Evolutionary conservation across 92 coral and sea anemone genomes (phyloP).

Genomic region (Parazoanthus atlanticus): DNA sequence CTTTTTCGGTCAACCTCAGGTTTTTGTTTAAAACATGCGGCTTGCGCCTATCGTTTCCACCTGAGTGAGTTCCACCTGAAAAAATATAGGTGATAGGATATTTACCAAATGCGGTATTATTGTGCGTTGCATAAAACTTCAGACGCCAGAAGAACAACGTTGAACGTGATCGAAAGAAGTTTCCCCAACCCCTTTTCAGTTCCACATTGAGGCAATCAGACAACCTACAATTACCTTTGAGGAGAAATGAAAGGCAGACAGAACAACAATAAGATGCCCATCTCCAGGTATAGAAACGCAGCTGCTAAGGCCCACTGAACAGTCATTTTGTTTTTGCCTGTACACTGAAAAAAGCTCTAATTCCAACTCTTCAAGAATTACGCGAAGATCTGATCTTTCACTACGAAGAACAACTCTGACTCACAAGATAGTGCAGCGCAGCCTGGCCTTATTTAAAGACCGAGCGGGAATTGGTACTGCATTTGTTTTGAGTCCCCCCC

Average conservation of each 20-base stretch:
- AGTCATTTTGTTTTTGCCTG: slow-evolving; percentile 64
- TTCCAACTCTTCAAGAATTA: background rate
- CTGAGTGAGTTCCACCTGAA: slow-evolving; percentile 87
- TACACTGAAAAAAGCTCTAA: background rate
- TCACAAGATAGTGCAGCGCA: background rate
- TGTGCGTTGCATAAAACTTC: too few species aligned
- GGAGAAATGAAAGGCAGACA: slow-evolving; percentile 93
- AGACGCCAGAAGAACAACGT: too few species aligned
- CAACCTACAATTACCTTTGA: slow-evolving; percentile 63
- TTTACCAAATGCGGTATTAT: background rate
- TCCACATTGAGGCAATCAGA: background rate
- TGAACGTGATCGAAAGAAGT: too few species aligned
- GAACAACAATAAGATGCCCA: slow-evolving; percentile 80
- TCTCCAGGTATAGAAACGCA: slow-evolving; percentile 86
- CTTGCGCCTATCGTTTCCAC: too few species aligned
- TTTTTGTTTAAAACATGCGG: too few species aligned
- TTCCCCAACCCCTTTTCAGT: too few species aligned
- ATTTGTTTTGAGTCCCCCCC: too few species aligned
- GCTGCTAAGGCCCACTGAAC: slow-evolving; percentile 98
- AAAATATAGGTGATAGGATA: background rate
- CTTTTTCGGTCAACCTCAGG: too few species aligned
- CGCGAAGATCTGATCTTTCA: background rate
- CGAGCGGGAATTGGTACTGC: too few species aligned
- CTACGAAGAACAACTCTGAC: background rate
- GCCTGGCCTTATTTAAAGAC: slow-evolving; percentile 16